Evolutionary conservation across 2,888 invertebrate species (phyloP).

Genomic region (Mythimna ferrago): DNA sequence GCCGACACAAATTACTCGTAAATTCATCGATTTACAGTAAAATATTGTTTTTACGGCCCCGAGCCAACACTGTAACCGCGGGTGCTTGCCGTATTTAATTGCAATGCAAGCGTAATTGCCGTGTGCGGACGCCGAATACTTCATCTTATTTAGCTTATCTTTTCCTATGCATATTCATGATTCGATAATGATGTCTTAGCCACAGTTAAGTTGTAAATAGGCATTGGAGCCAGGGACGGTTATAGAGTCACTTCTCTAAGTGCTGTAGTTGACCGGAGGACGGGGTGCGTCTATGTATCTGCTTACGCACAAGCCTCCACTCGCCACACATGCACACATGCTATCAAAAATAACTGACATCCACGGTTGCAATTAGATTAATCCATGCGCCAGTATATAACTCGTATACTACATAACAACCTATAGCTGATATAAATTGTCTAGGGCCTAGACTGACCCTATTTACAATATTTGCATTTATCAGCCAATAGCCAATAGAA

Average conservation of each 20-base stretch:
- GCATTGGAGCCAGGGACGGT: slow-evolving; percentile 65
- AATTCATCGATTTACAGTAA: slow-evolving; percentile 81
- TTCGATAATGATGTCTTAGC: slow-evolving; percentile 75
- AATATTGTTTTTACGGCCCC: slow-evolving; percentile 77
- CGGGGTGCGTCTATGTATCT: slow-evolving; percentile 44
- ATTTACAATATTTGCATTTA: no score
- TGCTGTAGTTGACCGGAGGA: slow-evolving; percentile 58
- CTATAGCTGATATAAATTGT: background rate
- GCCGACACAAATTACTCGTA: slow-evolving; percentile 80
- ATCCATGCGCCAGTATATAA: background rate
- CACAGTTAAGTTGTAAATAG: slow-evolving; percentile 71
- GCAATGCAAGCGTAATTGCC: slow-evolving; percentile 75
- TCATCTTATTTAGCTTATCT: slow-evolving; percentile 79
- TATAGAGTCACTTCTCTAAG: slow-evolving; percentile 69
- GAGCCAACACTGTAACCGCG: slow-evolving; percentile 73
- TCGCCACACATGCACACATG: background rate
- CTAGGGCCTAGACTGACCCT: no score
- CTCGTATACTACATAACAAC: no score
- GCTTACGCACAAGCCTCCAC: background rate
- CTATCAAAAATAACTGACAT: background rate
- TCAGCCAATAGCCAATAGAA: no score
- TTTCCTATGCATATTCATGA: slow-evolving; percentile 77
- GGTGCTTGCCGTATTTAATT: slow-evolving; percentile 79
- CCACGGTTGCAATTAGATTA: background rate
- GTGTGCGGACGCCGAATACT: slow-evolving; percentile 75